A percentile compares a stretch with the other conserved stretches of the same genome.
phyloP scores from a whole-genome alignment of 2,888 invertebrate species.

The Sesia bembeciformis region DNA sequence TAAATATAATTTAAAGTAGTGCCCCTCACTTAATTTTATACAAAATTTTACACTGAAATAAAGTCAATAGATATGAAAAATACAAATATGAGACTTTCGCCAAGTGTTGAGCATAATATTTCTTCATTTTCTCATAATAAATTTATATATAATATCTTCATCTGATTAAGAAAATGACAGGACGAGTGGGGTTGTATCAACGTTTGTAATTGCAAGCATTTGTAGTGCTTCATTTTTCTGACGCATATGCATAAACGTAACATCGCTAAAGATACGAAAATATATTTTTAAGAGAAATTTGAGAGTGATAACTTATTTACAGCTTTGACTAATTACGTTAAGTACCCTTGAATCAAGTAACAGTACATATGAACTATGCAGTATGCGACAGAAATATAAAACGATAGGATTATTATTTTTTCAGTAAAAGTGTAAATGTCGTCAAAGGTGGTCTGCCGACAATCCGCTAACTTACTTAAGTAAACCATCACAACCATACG shows the following conservation, averaged over 20 bases:
- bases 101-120: too few relatives aligned
- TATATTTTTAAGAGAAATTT: neutral
- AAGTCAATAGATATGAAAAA: too few relatives aligned
- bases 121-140: neutral
- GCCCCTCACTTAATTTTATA: too few relatives aligned
- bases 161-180: constrained; percentile 44
- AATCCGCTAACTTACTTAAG: constrained; percentile 70
- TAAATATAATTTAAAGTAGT: too few relatives aligned
- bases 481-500: constrained; percentile 74
- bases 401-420: constrained; percentile 1
- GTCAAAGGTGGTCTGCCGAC: constrained; percentile 53
- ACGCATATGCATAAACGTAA: constrained; percentile 10
- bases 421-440: neutral
- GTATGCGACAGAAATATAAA: constrained; percentile 28
- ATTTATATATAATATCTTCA: neutral
- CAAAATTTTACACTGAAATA: too few relatives aligned
- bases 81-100: too few relatives aligned
- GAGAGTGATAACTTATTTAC: constrained; percentile 2
- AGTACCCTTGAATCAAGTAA: constrained; percentile 37
- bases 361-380: neutral
- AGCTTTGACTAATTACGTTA: constrained; percentile 25
- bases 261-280: neutral
- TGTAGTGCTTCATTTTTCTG: constrained; percentile 22
- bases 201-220: constrained; percentile 42
- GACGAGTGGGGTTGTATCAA: constrained; percentile 24